These are phyloP conservation scores for Balanococcus diminutus DNA, from an alignment of 2,888 invertebrate species.

Conservation along the genomic window DNA sequence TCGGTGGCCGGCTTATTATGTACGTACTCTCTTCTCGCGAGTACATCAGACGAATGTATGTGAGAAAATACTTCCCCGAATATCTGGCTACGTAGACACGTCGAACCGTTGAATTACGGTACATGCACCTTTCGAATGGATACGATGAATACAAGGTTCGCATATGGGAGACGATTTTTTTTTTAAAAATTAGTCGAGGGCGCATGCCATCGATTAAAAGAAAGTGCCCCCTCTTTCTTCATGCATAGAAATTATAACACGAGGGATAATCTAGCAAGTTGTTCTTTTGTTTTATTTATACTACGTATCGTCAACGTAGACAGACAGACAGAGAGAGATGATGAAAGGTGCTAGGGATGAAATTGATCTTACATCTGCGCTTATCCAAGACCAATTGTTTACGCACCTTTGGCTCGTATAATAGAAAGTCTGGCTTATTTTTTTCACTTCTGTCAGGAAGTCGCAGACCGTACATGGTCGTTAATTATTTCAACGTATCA, in stretches of 20 bases:
- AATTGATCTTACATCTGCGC: constrained; percentile 37
- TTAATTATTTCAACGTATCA: not conserved
- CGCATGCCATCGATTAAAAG: not conserved
- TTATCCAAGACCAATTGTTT: constrained; percentile 29
- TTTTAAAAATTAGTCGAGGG: not conserved
- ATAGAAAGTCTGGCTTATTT: constrained; percentile 48
- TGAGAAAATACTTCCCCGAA: not conserved
- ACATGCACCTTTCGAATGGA: not conserved
- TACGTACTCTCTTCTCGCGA: not conserved
- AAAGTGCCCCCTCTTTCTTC: not conserved
- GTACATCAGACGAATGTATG: not conserved
- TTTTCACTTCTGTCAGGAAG: not conserved
- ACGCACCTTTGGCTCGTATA: constrained; percentile 50
- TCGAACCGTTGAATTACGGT: too few relatives aligned
- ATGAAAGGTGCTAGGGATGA: not conserved
- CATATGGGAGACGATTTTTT: not conserved
- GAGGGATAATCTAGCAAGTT: not conserved
- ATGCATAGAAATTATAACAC: not conserved
- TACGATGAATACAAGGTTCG: not conserved
- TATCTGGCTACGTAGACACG: not conserved
- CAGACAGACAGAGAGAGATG: not conserved
- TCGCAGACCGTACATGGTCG: not conserved
- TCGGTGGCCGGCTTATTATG: not conserved
- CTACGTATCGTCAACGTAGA: not conserved
- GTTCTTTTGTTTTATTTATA: not conserved